phyloP scores from a whole-genome alignment of 2,888 invertebrate genomes.

The Drosophila gaucha region DNA sequence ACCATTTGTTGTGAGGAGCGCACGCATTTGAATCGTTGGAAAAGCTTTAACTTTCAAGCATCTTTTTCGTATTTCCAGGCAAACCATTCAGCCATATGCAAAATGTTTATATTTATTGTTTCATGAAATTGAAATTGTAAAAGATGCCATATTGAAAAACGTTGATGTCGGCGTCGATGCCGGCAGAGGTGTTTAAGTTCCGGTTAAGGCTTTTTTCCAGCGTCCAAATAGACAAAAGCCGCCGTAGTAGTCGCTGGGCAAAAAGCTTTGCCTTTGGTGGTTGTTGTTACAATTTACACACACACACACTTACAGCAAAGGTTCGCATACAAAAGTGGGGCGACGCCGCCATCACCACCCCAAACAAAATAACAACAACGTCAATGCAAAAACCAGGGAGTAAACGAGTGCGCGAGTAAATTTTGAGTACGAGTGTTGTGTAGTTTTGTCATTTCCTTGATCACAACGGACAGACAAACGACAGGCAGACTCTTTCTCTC shows the following conservation, averaged over 20 bases:
- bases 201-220: constrained; percentile 59
- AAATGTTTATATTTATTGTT: constrained; percentile 25
- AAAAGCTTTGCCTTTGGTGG: constrained; percentile 70
- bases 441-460: constrained; percentile 61
- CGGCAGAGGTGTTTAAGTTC: constrained; percentile 59
- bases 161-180: constrained; percentile 42
- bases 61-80: constrained; percentile 23
- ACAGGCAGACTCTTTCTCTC: constrained; percentile 37
- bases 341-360: constrained; percentile 62
- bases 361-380: constrained; percentile 39
- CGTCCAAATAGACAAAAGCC: constrained; percentile 72
- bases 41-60: constrained; percentile 6
- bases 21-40: constrained; percentile 15
- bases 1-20: constrained; percentile 16
- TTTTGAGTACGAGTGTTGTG: constrained; percentile 23
- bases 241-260: constrained; percentile 42
- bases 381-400: constrained; percentile 50
- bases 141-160: constrained; percentile 74
- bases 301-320: constrained; percentile 41
- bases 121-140: constrained; percentile 47
- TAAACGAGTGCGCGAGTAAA: constrained; percentile 28
- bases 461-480: constrained; percentile 47
- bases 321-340: constrained; percentile 60
- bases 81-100: constrained; percentile 8
- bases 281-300: constrained; percentile 65